A percentile compares a stretch with the other conserved stretches of the same genome.
Evolutionary conservation across 1,140 invertebrate genomes (phyloP).

Genomic region (Drosophila kohkoa): DNA sequence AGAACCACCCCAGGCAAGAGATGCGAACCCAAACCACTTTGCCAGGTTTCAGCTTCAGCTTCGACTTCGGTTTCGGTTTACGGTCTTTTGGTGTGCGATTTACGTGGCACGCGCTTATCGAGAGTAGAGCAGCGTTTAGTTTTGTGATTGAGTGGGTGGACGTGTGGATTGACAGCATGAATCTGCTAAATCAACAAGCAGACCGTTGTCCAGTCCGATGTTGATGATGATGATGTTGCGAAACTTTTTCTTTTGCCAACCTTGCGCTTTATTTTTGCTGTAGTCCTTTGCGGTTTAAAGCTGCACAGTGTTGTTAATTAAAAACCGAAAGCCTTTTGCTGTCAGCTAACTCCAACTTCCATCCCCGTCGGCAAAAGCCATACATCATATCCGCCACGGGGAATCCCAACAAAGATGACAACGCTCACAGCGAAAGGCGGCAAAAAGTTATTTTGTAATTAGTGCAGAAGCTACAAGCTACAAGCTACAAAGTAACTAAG

Average conservation of each 20-base stretch:
- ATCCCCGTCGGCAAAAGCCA: conserved; percentile 60
- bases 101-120: conserved; percentile 77
- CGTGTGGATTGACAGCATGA: conserved; percentile 83
- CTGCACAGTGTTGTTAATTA: conserved; percentile 60
- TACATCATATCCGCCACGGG: conserved; percentile 75
- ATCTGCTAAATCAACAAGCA: conserved; percentile 79
- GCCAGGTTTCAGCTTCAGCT: conserved; percentile 15
- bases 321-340: conserved; percentile 66
- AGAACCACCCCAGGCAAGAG: not conserved
- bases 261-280: conserved; percentile 17
- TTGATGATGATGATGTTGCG: not conserved
- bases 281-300: conserved; percentile 48
- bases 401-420: conserved; percentile 73
- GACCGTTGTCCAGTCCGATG: conserved; percentile 29
- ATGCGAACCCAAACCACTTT: not conserved
- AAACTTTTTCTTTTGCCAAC: not conserved
- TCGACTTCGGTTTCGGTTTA: conserved; percentile 28
- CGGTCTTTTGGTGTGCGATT: conserved; percentile 32
- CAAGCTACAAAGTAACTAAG: conserved; percentile 28
- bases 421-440: conserved; percentile 42
- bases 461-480: conserved; percentile 63
- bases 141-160: conserved; percentile 82
- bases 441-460: conserved; percentile 83
- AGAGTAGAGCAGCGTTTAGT: conserved; percentile 72
- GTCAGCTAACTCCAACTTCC: conserved; percentile 52